phyloP scores from a whole-genome alignment of 2,888 invertebrate species.

The Hirtodrosophila confusa region DNA sequence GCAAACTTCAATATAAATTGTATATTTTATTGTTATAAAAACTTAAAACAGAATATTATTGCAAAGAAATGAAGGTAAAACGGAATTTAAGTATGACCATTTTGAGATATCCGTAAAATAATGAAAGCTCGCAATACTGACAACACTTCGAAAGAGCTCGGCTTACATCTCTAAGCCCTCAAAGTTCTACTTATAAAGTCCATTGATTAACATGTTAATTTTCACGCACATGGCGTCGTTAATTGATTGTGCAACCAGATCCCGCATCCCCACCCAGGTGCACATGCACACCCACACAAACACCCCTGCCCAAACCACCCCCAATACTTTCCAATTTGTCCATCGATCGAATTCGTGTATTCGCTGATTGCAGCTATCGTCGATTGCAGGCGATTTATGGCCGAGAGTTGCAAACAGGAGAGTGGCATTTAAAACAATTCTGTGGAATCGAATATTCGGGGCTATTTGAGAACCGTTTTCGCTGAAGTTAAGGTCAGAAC shows the following conservation, averaged over 20 bases:
- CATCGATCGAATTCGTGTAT: slow-evolving; percentile 15
- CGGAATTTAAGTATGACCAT: too few species aligned
- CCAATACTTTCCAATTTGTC: background rate
- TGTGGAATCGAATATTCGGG: slow-evolving; percentile 14
- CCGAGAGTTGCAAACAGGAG: slow-evolving; percentile 13
- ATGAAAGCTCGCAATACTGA: too few species aligned
- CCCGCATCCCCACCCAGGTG: background rate
- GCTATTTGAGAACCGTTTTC: background rate
- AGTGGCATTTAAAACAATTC: slow-evolving; percentile 28
- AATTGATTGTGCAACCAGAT: slow-evolving; percentile 55
- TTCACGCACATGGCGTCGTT: slow-evolving; percentile 21
- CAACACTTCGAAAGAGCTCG: background rate
- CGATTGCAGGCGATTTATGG: slow-evolving; percentile 42
- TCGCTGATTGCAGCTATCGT: slow-evolving; percentile 27
- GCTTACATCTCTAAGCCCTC: background rate
- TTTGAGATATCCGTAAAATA: too few species aligned
- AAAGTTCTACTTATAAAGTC: slow-evolving; percentile 1
- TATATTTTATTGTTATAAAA: too few species aligned
- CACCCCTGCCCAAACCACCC: background rate
- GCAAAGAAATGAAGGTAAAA: too few species aligned
- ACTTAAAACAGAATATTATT: too few species aligned
- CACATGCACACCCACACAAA: too few species aligned
- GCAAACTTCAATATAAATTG: too few species aligned
- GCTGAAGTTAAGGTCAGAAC: background rate
- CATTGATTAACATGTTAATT: slow-evolving; percentile 33